Conservation (phyloP, 2,113 vertebrate species). For the Trinectes maculatus region DNA sequence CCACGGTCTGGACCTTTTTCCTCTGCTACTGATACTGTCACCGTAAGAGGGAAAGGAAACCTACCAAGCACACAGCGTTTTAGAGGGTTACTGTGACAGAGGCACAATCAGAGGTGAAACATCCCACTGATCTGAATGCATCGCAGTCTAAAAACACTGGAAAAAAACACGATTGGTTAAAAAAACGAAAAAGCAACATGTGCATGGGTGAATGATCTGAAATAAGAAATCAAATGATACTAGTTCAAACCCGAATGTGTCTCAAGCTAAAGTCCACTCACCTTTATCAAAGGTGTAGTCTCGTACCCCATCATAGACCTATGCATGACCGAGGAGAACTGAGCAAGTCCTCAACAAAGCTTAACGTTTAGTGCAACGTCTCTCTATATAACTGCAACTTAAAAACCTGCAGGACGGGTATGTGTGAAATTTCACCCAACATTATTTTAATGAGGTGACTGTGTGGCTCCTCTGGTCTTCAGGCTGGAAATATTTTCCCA, state of each 20-base stretch:
- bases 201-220: neutral
- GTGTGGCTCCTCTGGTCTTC: slow-evolving; percentile 56
- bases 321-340: slow-evolving; percentile 55
- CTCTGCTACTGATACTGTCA: slow-evolving; percentile 3
- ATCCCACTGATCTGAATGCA: neutral
- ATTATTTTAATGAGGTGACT: slow-evolving; percentile 59
- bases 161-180: neutral
- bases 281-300: slow-evolving; percentile 69
- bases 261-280: slow-evolving; percentile 42
- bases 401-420: slow-evolving; percentile 35
- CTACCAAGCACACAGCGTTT: slow-evolving; percentile 27
- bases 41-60: slow-evolving; percentile 50
- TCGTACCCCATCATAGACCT: slow-evolving; percentile 41
- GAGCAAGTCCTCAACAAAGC: slow-evolving; percentile 5
- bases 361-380: slow-evolving; percentile 14
- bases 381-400: slow-evolving; percentile 16
- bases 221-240: neutral
- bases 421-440: slow-evolving; percentile 63
- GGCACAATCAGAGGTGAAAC: neutral
- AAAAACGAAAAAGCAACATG: neutral
- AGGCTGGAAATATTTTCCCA: slow-evolving; percentile 79
- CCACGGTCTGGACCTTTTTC: slow-evolving; percentile 43
- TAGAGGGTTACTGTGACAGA: rapidly evolving
- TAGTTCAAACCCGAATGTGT: neutral
- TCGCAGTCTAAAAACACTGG: neutral